Percentiles rank a stretch among this genome's conserved stretches.
phyloP scores from a whole-genome alignment of 2,797 vertebrate genomes.

The Coregonus suidteri region DNA sequence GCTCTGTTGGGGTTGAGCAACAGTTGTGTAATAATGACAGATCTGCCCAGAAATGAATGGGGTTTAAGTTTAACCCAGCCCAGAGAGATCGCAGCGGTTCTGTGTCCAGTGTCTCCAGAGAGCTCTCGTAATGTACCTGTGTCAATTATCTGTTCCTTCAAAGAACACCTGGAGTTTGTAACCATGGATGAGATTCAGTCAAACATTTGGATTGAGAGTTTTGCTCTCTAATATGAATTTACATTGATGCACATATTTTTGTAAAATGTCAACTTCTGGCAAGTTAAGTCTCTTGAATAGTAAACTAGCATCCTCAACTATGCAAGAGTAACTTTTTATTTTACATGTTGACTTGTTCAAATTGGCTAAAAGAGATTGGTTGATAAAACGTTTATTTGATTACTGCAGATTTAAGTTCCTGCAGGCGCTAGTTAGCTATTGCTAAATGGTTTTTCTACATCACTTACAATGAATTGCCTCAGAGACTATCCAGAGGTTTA shows the following conservation, averaged over 20 bases:
- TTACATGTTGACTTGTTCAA: not conserved
- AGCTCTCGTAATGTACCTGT: not conserved
- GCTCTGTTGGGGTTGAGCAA: constrained; percentile 32
- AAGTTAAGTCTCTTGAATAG: not conserved
- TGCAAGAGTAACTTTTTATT: not conserved
- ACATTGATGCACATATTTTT: not conserved
- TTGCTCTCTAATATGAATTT: not conserved
- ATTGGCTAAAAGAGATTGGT: not conserved
- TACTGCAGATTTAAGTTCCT: not conserved
- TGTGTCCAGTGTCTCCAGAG: not conserved
- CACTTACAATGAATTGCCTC: not conserved
- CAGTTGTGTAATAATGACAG: constrained; percentile 23
- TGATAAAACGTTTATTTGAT: not conserved
- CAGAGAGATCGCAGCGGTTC: not conserved
- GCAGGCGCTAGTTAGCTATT: not conserved
- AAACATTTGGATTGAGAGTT: not conserved
- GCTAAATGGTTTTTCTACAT: not conserved
- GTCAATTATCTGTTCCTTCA: not conserved
- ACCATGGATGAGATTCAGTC: not conserved
- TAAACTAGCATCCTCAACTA: not conserved
- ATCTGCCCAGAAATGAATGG: constrained; percentile 34
- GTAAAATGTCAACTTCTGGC: not conserved
- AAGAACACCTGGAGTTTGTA: not conserved
- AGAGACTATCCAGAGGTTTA: not conserved
- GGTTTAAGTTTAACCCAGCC: not conserved